Evolutionary conservation across 64 coral and sea anemone species (phyloP).

Genomic region (Pocillopora verrucosa): DNA sequence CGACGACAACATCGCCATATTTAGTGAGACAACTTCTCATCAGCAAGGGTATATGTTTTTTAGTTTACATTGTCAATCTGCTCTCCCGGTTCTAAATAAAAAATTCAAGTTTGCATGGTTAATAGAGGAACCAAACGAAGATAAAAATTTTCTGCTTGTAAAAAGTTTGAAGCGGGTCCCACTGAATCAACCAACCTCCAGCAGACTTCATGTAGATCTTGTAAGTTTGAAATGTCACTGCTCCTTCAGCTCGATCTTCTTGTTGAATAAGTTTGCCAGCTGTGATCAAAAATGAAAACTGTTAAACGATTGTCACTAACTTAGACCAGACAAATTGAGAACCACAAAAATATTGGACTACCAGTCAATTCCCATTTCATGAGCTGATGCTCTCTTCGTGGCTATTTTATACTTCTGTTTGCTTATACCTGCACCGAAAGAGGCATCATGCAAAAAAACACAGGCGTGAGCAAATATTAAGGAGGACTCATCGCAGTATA

Average conservation of each 20-base stretch:
- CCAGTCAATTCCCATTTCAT: too few relatives aligned
- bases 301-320: not conserved
- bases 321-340: not conserved
- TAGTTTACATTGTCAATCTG: too few relatives aligned
- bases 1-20: too few relatives aligned
- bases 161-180: not conserved
- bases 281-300: not conserved
- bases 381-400: too few relatives aligned
- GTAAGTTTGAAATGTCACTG: conserved; percentile 58
- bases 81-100: too few relatives aligned
- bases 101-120: too few relatives aligned
- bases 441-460: not conserved
- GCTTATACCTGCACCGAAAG: too few relatives aligned
- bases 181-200: conserved; percentile 40
- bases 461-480: not conserved
- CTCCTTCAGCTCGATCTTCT: conserved; percentile 63
- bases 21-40: too few relatives aligned
- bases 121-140: too few relatives aligned
- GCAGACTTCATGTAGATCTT: conserved; percentile 54
- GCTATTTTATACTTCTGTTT: too few relatives aligned
- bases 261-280: conserved; percentile 49
- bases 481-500: not conserved
- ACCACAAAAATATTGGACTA: not conserved
- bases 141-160: too few relatives aligned
- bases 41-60: too few relatives aligned